Percentiles rank a stretch among this genome's conserved stretches.
Conservation (phyloP, 2,888 invertebrate species). For the Tetanocera ferruginea region DNA sequence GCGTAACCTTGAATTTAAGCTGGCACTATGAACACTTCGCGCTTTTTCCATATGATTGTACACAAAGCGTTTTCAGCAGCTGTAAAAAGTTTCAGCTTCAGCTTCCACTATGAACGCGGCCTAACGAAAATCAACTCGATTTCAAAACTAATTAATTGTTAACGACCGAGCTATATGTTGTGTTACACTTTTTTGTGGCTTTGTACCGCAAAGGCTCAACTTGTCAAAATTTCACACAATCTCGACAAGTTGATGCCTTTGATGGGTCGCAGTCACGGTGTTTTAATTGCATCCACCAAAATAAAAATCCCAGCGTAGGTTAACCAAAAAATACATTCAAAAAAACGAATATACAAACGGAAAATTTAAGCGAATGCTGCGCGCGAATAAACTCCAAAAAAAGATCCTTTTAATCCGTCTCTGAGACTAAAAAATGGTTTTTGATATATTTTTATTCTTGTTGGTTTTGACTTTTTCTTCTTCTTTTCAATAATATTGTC, state of each 20-base stretch:
- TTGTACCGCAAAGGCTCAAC: conserved; percentile 3
- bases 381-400: not conserved
- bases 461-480: too few relatives aligned
- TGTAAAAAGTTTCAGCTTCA: too few relatives aligned
- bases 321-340: not conserved
- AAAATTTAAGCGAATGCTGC: not conserved
- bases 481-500: not conserved
- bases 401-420: not conserved
- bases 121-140: not conserved
- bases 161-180: not conserved
- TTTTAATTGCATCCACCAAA: conserved; percentile 25
- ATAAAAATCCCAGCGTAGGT: conserved; percentile 22
- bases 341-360: not conserved
- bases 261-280: not conserved
- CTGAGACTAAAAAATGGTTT: not conserved
- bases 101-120: too few relatives aligned
- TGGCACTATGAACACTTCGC: too few relatives aligned
- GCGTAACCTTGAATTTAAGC: too few relatives aligned
- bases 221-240: conserved; percentile 26
- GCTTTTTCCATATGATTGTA: too few relatives aligned
- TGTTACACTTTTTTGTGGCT: not conserved
- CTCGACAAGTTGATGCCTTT: conserved; percentile 24
- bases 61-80: too few relatives aligned
- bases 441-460: not conserved
- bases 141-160: conserved; percentile 19